phyloP scores from a whole-genome alignment of 92 coral and sea anemone species.

The Micromussa lordhowensis region DNA sequence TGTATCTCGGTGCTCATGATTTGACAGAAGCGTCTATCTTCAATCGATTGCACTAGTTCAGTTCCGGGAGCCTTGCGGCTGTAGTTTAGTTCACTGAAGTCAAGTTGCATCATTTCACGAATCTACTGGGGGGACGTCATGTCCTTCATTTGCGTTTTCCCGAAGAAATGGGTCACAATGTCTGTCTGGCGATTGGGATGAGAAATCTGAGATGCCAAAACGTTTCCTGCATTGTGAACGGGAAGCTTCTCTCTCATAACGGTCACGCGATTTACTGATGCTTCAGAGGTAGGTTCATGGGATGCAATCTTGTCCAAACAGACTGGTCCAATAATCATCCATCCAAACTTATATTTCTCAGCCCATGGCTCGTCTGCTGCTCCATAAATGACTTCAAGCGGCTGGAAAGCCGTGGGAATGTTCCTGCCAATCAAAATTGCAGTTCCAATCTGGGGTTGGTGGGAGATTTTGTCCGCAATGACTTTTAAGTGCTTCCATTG shows the following conservation, averaged over 20 bases:
- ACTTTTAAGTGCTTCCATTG: conserved; percentile 65
- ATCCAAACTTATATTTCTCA: conserved; percentile 51
- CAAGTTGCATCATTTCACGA: conserved; percentile 79
- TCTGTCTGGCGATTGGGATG: conserved; percentile 8
- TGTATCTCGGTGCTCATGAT: no score
- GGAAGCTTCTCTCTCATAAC: conserved; percentile 51
- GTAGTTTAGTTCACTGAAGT: conserved; percentile 65
- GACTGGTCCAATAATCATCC: conserved; percentile 81
- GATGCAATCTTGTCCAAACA: conserved; percentile 26
- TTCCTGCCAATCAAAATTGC: conserved; percentile 66
- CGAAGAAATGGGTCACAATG: conserved; percentile 19
- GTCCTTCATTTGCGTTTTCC: conserved; percentile 30
- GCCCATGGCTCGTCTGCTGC: conserved; percentile 47
- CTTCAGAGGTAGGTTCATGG: conserved; percentile 1
- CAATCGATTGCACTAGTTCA: conserved; percentile 68
- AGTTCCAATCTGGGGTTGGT: conserved; percentile 64
- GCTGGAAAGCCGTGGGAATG: conserved; percentile 60
- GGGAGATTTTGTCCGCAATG: conserved; percentile 53
- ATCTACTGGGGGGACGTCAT: conserved; percentile 56
- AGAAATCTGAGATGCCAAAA: not conserved
- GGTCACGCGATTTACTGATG: no score
- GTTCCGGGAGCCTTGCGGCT: conserved; percentile 63
- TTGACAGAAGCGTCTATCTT: conserved; percentile 64
- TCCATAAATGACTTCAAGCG: conserved; percentile 47
- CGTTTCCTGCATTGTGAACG: no score